These are phyloP conservation scores for Dascyllus trimaculatus DNA, from an alignment of 2,113 vertebrate genomes.

Conservation along the genomic window DNA sequence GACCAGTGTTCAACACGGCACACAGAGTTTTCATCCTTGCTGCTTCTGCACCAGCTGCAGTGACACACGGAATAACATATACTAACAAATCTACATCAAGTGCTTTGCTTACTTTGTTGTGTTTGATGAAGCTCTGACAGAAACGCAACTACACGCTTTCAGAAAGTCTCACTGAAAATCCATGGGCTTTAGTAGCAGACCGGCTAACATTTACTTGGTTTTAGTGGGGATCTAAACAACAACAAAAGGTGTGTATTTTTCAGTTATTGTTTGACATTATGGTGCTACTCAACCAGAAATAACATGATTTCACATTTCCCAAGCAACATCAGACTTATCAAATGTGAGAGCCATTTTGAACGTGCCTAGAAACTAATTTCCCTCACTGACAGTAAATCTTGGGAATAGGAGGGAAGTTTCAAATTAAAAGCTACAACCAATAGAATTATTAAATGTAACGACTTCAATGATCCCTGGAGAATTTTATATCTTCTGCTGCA, in stretches of 20 bases:
- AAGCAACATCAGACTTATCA: background rate
- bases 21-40: background rate
- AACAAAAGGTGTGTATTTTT: background rate
- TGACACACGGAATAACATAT: background rate
- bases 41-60: background rate
- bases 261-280: slow-evolving; percentile 6
- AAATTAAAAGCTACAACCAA: slow-evolving; percentile 54
- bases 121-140: slow-evolving; percentile 20
- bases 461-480: slow-evolving; percentile 50
- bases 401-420: slow-evolving; percentile 11
- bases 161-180: slow-evolving; percentile 15
- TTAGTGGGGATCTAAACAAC: background rate
- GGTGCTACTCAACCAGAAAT: background rate
- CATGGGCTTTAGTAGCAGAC: background rate
- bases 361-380: background rate
- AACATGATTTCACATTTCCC: background rate
- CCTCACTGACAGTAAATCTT: slow-evolving; percentile 10
- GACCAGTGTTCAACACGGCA: slow-evolving; percentile 19
- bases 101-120: background rate
- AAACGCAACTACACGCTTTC: background rate
- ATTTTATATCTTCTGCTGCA: slow-evolving; percentile 60
- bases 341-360: background rate
- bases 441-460: slow-evolving; percentile 50
- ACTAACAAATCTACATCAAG: slow-evolving; percentile 2
- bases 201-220: slow-evolving; percentile 9